A percentile compares a stretch with the other conserved stretches of the same genome.
These are phyloP conservation scores for Lagopus muta DNA, from an alignment of 2,113 vertebrate genomes.

Conservation along the genomic window DNA sequence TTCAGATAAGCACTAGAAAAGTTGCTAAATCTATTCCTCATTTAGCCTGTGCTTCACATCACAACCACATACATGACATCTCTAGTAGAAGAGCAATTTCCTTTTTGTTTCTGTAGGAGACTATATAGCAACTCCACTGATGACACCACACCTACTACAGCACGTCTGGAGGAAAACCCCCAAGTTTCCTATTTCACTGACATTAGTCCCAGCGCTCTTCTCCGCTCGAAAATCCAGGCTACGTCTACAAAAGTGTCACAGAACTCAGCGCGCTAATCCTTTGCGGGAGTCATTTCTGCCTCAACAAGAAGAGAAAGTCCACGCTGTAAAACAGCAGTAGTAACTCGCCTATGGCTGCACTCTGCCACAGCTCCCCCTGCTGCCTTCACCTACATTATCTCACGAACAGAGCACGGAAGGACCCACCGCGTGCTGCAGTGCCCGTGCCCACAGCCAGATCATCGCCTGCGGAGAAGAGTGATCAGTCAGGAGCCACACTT, in stretches of 20 bases:
- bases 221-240: not conserved
- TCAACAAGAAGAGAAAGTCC: not conserved
- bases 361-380: not conserved
- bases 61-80: not conserved
- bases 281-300: not conserved
- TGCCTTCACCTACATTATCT: not conserved
- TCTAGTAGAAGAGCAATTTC: not conserved
- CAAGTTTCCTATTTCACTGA: not conserved
- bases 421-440: not conserved
- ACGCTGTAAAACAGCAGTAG: not conserved
- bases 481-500: not conserved
- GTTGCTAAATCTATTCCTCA: not conserved
- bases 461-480: not conserved
- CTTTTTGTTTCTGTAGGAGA: not conserved
- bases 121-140: not conserved
- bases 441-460: fast-evolving
- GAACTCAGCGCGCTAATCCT: not conserved
- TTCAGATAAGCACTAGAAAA: not conserved
- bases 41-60: not conserved
- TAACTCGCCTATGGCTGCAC: not conserved
- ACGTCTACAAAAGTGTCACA: not conserved
- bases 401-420: not conserved
- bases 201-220: not conserved
- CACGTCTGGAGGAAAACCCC: not conserved
- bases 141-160: not conserved